Evolutionary conservation across 2,113 vertebrate species (phyloP).

Genomic region (Coregonus clupeaformis): DNA sequence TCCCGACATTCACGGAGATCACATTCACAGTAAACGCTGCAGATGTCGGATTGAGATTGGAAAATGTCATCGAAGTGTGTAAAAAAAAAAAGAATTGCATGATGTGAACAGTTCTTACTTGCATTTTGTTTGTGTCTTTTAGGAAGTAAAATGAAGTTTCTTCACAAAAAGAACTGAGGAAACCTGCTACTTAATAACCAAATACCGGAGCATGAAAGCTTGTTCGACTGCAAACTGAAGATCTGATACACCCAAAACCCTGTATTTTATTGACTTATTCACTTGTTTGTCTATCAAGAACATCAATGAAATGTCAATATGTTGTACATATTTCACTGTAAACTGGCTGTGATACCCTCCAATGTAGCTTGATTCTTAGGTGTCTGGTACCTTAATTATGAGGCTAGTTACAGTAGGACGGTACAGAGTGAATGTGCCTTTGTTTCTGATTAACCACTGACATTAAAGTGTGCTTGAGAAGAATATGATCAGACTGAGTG

Average conservation of each 20-base stretch:
- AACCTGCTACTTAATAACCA: constrained; percentile 29
- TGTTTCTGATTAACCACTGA: constrained; percentile 85
- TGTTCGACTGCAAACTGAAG: constrained; percentile 32
- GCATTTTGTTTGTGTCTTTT: constrained; percentile 33
- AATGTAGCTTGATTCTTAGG: constrained; percentile 49
- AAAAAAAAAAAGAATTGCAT: background rate
- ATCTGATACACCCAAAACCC: constrained; percentile 29
- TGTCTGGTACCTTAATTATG: constrained; percentile 85
- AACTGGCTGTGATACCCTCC: constrained; percentile 62
- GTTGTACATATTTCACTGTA: constrained; percentile 73
- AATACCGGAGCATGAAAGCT: constrained; percentile 9
- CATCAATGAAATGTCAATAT: constrained; percentile 36
- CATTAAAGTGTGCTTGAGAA: constrained; percentile 60
- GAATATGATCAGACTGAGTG: constrained; percentile 52
- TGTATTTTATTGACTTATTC: constrained; percentile 36
- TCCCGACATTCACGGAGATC: too few species aligned
- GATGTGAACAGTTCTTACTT: background rate
- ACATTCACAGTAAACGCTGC: too few species aligned
- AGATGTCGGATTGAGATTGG: too few species aligned
- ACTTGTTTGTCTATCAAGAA: constrained; percentile 1
- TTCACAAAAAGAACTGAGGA: constrained; percentile 96
- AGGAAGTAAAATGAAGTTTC: constrained; percentile 99
- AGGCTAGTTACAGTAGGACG: constrained; percentile 74
- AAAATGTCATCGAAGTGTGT: background rate
- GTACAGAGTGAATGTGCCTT: constrained; percentile 79